Conservation (phyloP, 1,140 invertebrate species). For the Venustaconcha ellipsiformis region DNA sequence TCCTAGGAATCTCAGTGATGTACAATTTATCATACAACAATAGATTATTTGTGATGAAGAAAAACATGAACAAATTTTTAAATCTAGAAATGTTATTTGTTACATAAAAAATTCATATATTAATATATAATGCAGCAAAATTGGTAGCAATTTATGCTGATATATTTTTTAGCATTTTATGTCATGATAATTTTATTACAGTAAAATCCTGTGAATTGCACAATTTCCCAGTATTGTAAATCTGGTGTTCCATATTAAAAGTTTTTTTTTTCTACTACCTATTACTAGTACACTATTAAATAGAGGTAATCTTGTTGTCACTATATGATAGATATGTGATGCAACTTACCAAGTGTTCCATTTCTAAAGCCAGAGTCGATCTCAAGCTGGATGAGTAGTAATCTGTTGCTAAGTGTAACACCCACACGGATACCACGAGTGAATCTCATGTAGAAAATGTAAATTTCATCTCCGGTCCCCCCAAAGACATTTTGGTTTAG, state of each 20-base stretch:
- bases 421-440: conserved; percentile 14
- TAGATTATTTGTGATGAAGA: background rate
- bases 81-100: no score
- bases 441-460: conserved; percentile 27
- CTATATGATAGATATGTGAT: background rate
- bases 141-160: no score
- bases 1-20: background rate
- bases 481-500: background rate
- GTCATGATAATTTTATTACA: no score
- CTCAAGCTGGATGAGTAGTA: conserved; percentile 16
- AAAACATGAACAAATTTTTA: no score
- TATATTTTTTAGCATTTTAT: no score
- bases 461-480: background rate
- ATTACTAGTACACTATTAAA: background rate
- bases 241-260: background rate
- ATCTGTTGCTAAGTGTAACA: conserved; percentile 1
- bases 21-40: background rate
- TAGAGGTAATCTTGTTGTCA: background rate
- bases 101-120: no score
- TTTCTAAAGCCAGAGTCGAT: background rate
- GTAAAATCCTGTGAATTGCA: no score
- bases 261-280: no score
- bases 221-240: background rate
- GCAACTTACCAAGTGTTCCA: conserved; percentile 12
- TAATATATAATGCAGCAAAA: no score